Evolutionary conservation across 2,888 invertebrate genomes (phyloP).

Genomic region (Frankliniella fusca): DNA sequence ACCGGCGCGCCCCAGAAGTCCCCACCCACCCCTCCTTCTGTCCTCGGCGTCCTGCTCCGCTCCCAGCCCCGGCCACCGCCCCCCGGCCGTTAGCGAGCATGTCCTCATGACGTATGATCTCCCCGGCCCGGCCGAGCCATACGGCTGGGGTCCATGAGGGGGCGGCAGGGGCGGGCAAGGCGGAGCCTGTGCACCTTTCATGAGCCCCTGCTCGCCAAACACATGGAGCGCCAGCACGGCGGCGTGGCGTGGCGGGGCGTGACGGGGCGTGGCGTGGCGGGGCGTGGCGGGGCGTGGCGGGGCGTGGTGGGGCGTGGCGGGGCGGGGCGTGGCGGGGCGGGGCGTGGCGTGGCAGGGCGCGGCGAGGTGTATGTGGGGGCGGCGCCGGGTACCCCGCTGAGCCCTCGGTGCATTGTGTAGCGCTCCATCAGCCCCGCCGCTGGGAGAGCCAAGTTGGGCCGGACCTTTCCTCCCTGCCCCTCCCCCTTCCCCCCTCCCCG

Average conservation of each 20-base stretch:
- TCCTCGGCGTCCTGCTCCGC: neutral
- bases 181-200: conserved; percentile 3
- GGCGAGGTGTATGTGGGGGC: too few species aligned
- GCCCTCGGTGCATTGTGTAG: neutral
- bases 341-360: too few species aligned
- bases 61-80: neutral
- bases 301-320: too few species aligned
- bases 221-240: neutral
- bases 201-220: conserved; percentile 6
- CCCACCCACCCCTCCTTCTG: neutral
- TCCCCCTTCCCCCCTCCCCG: neutral
- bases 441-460: neutral
- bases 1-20: neutral
- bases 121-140: neutral
- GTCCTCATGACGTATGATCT: neutral
- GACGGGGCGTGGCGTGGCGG: too few species aligned
- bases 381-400: neutral
- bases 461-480: neutral
- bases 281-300: too few species aligned
- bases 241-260: too few species aligned
- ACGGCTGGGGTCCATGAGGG: neutral
- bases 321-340: too few species aligned
- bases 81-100: neutral
- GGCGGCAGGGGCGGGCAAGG: neutral
- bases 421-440: conserved; percentile 8